Evolutionary conservation across 2,888 invertebrate species (phyloP).

Genomic region (Cyaniris semiargus): DNA sequence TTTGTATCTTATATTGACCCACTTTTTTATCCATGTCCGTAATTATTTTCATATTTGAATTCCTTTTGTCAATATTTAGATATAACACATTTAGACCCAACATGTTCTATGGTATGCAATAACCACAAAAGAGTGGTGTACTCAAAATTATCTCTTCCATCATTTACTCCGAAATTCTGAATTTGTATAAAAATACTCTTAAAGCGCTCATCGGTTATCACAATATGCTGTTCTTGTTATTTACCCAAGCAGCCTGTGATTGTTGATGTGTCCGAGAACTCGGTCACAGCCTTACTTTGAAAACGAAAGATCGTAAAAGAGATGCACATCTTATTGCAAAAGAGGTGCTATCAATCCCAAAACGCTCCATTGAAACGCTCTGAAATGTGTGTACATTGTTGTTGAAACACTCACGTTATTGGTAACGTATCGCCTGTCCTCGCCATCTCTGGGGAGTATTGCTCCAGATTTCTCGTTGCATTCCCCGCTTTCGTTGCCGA

Average conservation of each 20-base stretch:
- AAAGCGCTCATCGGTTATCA: neutral
- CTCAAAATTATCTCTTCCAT: too few relatives aligned
- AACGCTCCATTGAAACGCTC: neutral
- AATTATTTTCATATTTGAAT: neutral
- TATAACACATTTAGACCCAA: neutral
- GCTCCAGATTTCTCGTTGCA: constrained; percentile 25
- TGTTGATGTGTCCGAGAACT: too few relatives aligned
- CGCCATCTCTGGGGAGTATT: neutral
- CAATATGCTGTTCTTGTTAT: neutral
- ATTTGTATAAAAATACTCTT: neutral
- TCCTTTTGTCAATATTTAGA: neutral
- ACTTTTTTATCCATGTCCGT: neutral
- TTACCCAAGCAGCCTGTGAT: neutral
- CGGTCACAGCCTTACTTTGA: neutral
- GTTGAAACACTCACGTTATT: constrained; percentile 5
- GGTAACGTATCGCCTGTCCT: constrained; percentile 10
- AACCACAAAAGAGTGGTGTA: neutral
- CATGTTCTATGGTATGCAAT: neutral
- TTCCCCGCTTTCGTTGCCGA: constrained; percentile 21
- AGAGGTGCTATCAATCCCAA: neutral
- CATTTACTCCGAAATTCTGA: too few relatives aligned
- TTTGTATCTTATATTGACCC: neutral
- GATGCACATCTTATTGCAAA: neutral
- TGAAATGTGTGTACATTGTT: constrained; percentile 5
- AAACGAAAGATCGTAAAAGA: neutral